A percentile compares a stretch with the other conserved stretches of the same genome.
phyloP scores from a whole-genome alignment of 23 tunicate species.

The Trididemnum nubilum region DNA sequence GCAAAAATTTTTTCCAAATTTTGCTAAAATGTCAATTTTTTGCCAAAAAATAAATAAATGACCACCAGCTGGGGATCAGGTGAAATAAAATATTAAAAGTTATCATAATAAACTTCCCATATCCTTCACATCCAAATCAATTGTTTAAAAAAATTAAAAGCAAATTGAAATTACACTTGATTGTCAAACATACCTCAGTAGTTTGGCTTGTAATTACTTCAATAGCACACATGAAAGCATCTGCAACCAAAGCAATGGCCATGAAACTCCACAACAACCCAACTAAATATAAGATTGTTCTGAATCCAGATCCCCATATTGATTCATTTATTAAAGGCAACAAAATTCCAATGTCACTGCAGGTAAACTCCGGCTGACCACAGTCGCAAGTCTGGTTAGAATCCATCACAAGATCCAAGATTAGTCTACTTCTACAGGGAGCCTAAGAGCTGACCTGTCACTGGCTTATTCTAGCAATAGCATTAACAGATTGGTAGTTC shows the following conservation, averaged over 20 bases:
- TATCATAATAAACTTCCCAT: neutral
- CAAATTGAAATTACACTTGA: neutral
- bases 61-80: no score
- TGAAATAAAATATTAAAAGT: no score
- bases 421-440: no score
- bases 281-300: slow-evolving; percentile 61
- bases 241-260: slow-evolving; percentile 92
- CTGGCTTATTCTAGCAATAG: no score
- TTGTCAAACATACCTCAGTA: slow-evolving; percentile 40
- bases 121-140: neutral
- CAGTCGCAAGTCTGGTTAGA: neutral
- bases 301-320: slow-evolving; percentile 68
- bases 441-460: no score
- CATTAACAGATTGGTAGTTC: no score
- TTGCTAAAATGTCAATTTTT: no score
- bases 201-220: slow-evolving; percentile 92
- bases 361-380: slow-evolving; percentile 18
- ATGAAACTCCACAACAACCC: slow-evolving; percentile 93
- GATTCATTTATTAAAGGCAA: slow-evolving; percentile 91
- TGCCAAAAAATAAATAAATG: no score
- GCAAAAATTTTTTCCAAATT: no score
- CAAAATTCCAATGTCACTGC: slow-evolving; percentile 54
- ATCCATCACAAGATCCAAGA: no score
- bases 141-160: neutral
- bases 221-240: slow-evolving; percentile 95